Percentiles rank a stretch among this genome's conserved stretches.
These are phyloP conservation scores for Beroe forskalii DNA, from an alignment of 37 sponge, comb jelly and placozoan genomes.

Conservation along the genomic window DNA sequence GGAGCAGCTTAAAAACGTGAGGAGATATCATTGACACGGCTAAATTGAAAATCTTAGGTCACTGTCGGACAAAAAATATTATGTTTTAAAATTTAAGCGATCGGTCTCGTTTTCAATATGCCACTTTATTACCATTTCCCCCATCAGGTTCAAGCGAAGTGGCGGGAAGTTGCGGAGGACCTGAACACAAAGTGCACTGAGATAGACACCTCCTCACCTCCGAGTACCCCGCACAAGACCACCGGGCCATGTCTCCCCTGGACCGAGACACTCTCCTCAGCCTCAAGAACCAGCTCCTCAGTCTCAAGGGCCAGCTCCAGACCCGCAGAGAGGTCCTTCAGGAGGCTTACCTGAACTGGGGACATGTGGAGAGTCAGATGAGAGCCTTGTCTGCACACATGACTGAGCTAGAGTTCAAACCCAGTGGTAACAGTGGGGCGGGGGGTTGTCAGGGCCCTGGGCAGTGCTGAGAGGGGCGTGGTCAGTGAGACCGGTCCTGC, in stretches of 20 bases:
- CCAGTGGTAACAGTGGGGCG: background rate
- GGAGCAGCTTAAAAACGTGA: conserved; percentile 27
- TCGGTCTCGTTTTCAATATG: no score
- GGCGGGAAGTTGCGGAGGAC: conserved; percentile 51
- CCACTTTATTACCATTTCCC: no score
- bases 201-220: background rate
- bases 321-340: conserved; percentile 7
- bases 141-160: conserved; percentile 10
- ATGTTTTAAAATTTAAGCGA: no score
- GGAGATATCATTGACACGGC: no score
- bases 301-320: background rate
- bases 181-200: background rate
- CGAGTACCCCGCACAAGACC: background rate
- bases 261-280: conserved; percentile 10
- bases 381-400: conserved; percentile 6
- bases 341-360: conserved; percentile 36
- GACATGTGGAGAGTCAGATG: conserved; percentile 35
- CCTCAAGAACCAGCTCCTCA: background rate
- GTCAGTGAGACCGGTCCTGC: conserved; percentile 3
- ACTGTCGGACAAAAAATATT: no score
- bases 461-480: background rate
- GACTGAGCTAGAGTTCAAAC: background rate
- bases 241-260: conserved; percentile 46
- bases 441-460: background rate
- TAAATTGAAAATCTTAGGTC: no score